Evolutionary conservation across 2,888 invertebrate genomes (phyloP).

Genomic region (Doris montereyensis): DNA sequence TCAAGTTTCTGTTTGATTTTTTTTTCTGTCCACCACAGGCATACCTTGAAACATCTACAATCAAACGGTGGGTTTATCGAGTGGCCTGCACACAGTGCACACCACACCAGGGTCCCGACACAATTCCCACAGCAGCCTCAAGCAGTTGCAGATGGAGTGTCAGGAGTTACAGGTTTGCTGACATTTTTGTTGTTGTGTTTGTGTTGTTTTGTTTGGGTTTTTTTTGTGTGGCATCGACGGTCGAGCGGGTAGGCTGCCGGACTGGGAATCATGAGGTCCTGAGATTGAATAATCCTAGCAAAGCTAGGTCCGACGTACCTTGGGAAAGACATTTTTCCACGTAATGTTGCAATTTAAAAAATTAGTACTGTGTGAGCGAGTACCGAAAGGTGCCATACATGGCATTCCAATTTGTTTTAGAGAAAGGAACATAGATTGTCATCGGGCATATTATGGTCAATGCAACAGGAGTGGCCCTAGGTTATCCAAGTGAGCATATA

Average conservation of each 20-base stretch:
- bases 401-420: too few relatives aligned
- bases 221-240: neutral
- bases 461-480: too few relatives aligned
- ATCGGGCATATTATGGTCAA: too few relatives aligned
- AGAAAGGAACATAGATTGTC: too few relatives aligned
- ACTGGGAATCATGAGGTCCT: neutral
- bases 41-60: constrained; percentile 75
- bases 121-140: constrained; percentile 71
- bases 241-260: neutral
- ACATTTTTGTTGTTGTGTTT: too few relatives aligned
- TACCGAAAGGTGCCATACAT: too few relatives aligned
- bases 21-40: constrained; percentile 48
- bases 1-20: neutral
- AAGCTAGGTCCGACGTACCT: too few relatives aligned
- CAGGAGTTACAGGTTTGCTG: constrained; percentile 85
- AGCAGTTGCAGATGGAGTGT: constrained; percentile 84
- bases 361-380: too few relatives aligned
- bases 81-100: constrained; percentile 21
- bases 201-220: neutral
- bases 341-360: too few relatives aligned
- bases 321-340: too few relatives aligned
- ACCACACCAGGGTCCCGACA: constrained; percentile 45
- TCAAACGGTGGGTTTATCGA: constrained; percentile 78
- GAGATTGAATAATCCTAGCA: neutral
- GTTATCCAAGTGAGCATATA: too few relatives aligned